A percentile compares a stretch with the other conserved stretches of the same genome.
phyloP scores from a whole-genome alignment of 1,140 invertebrate species.

The Tyrophagus putrescentiae region DNA sequence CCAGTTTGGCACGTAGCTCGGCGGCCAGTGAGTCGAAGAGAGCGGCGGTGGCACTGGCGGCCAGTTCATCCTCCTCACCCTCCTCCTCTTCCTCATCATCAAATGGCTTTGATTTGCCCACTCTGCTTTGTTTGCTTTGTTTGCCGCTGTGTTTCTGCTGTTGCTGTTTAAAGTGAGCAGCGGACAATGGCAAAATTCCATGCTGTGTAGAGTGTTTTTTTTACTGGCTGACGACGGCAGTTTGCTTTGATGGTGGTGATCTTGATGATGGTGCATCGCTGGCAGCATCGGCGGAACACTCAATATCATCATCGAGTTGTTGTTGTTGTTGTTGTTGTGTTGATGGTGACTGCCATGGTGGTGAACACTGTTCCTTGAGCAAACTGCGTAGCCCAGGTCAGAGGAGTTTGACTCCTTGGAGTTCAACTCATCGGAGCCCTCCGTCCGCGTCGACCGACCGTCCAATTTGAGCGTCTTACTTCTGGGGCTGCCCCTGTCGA shows the following conservation, averaged over 20 bases:
- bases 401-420: slow-evolving; percentile 27
- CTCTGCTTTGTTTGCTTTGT: too few relatives aligned
- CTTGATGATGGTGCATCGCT: neutral
- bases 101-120: neutral
- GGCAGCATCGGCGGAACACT: too few relatives aligned
- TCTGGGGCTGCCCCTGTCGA: neutral
- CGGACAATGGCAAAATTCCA: too few relatives aligned
- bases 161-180: too few relatives aligned
- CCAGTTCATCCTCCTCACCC: too few relatives aligned
- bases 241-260: neutral
- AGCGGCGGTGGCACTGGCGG: too few relatives aligned
- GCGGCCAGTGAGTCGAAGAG: slow-evolving; percentile 80
- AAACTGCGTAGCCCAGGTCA: neutral
- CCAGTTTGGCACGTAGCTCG: slow-evolving; percentile 69
- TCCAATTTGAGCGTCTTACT: slow-evolving; percentile 25
- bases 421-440: slow-evolving; percentile 26
- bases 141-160: slow-evolving; percentile 10
- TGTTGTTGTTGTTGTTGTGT: neutral
- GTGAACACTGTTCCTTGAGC: too few relatives aligned
- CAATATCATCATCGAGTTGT: neutral
- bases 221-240: neutral
- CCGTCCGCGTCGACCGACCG: slow-evolving; percentile 27
- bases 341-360: too few relatives aligned
- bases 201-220: neutral
- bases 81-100: slow-evolving; percentile 24